Conservation (phyloP, 2,888 invertebrate genomes). For the Thera obeliscata region DNA sequence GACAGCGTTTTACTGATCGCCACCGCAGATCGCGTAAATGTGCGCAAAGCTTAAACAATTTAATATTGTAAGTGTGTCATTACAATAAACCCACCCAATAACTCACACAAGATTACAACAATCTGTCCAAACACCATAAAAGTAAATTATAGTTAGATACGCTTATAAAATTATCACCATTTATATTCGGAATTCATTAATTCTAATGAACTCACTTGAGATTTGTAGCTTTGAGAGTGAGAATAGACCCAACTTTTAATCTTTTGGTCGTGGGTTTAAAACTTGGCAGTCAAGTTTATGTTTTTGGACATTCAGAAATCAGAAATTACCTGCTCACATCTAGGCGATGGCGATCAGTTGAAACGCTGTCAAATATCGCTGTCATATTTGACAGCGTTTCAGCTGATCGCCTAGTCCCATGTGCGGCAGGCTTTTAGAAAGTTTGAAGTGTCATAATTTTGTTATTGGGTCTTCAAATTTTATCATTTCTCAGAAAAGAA, state of each 20-base stretch:
- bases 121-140: slow-evolving; percentile 43
- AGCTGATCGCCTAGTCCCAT: too few species aligned
- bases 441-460: too few species aligned
- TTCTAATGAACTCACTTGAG: slow-evolving; percentile 29
- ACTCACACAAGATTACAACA: slow-evolving; percentile 31
- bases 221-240: not conserved
- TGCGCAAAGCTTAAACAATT: not conserved
- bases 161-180: slow-evolving; percentile 41
- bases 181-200: slow-evolving; percentile 37
- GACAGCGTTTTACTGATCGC: not conserved
- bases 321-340: too few species aligned
- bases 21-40: too few species aligned
- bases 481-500: not conserved
- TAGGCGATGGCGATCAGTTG: too few species aligned
- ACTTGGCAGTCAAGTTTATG: not conserved
- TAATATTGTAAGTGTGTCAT: not conserved
- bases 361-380: too few species aligned
- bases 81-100: slow-evolving; percentile 8
- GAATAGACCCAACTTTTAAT: not conserved
- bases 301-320: not conserved
- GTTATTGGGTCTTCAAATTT: not conserved
- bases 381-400: too few species aligned
- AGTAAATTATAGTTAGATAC: slow-evolving; percentile 37
- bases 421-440: too few species aligned
- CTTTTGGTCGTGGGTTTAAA: slow-evolving; percentile 1